Evolutionary conservation across 2,888 invertebrate genomes (phyloP), one percentile per base, ranked within the genome.

Genomic region (Hyalella azteca): DNA sequence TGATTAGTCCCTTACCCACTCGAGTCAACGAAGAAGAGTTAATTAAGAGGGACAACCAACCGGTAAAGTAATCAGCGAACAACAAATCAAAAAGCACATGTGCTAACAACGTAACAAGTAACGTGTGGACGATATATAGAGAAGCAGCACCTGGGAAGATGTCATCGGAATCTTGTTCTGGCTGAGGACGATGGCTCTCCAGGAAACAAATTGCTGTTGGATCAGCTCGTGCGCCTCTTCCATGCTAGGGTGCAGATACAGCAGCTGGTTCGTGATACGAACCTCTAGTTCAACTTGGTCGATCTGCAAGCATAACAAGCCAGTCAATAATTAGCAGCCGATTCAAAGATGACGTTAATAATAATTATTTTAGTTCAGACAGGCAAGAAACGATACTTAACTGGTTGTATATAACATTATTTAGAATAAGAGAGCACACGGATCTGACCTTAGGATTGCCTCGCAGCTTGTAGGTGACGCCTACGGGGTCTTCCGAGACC

Each of bases 171-270:
- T 91, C 49, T 97, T 91, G 80, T 95, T 93, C 88, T 98, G 96
- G 49, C 95, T 95, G 49, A 97, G 96, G 78, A 99, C 95, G 85
- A 99, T 94, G 0, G 97, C 97, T 88, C 99, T 96, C 98, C 98
- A 99, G 0, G 96, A 95, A 89, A 98, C 98, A 87, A 99, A 90
- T 87, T 99, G 98, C 85, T 97, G 94, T 93, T 98, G 94, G 83
- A 99, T 94, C 88, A 96, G 95, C 88, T 95, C 95, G 73, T 84
- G 81, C 26, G 84, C 83, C 75, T 85, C 85, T 73, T 85, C 85
- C 32, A 85, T 84, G 50, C 82, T 81, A n/a, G 82, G 86, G 85
- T 85, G 90, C 87, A 85, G 81, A 88, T 97, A 98, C 94, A 99
- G 97, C 86, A 97, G 95, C 90, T 99, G 98, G 89, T 99, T 98